Evolutionary conservation across 2,113 vertebrate species (phyloP).

Genomic region (Acinonyx jubatus): DNA sequence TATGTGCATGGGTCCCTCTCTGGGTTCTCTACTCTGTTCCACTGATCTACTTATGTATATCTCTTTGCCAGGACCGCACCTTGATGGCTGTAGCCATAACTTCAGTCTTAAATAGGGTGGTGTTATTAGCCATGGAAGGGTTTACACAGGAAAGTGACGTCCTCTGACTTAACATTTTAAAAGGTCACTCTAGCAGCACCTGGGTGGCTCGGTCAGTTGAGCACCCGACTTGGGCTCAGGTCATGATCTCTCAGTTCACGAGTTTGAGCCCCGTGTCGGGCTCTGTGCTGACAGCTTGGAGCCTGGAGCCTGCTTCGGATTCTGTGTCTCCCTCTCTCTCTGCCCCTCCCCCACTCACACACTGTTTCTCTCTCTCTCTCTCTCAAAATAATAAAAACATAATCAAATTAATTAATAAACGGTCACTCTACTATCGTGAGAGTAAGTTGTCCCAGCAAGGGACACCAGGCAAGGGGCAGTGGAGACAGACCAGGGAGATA

Average conservation of each 20-base stretch:
- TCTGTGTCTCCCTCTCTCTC: no score
- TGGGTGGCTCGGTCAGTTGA: no score
- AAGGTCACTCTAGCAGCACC: background rate
- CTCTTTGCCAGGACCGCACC: background rate
- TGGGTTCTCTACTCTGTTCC: background rate
- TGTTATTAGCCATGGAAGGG: background rate
- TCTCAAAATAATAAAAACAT: no score
- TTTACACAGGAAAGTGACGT: background rate
- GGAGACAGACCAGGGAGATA: background rate
- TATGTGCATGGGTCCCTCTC: background rate
- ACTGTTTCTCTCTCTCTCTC: no score
- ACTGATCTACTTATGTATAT: background rate
- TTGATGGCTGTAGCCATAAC: background rate
- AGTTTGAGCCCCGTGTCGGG: no score
- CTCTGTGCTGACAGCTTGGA: no score
- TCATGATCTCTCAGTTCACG: no score
- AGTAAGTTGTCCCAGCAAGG: no score
- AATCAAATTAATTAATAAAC: no score
- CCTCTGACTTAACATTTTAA: background rate
- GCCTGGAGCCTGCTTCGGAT: no score
- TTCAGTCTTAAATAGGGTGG: background rate
- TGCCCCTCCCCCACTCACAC: no score
- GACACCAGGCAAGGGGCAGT: background rate
- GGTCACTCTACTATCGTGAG: background rate
- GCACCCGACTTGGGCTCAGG: no score